Base-by-base conservation (phyloP, 2,888 invertebrate genomes). In the Sesia bembeciformis region DNA sequence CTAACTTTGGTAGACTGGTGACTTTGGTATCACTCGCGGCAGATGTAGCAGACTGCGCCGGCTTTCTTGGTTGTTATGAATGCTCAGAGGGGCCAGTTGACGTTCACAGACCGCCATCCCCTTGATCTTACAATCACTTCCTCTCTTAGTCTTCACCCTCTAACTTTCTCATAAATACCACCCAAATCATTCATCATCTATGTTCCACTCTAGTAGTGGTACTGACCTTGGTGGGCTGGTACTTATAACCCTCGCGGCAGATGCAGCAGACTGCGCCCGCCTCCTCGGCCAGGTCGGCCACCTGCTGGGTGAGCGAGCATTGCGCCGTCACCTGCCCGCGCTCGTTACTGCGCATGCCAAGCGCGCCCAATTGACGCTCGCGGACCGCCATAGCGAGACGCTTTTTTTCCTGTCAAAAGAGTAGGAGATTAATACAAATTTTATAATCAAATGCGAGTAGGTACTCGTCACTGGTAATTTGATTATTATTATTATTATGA, bases 371-470 rank as follows among this genome's bases (percentile, higher is more conserved):
- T 74, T 99, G 98, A 65, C 98, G 97, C 79, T 98, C 97, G 52
- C 99, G 92, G 88, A 98, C 98, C 0, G 98, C 98, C 99, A 99
- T 99, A 0, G 99, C 99, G 54, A 99, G 88, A 0, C 98, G 94
- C 81, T 99, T 98, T 92, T 99, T 99, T 78, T 99, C 98, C 70
- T 97, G 23, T 23, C 23, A 23, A 23, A 23, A 23, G 94, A 42
- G 49, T 40, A 23, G 23, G 23, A 23, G 23, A 23, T 23, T 23
- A 23, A 23, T 23, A 23, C 23, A 23, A 23, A 23, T 23, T 23
- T 2, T 23, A 23, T 23, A 23, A 23, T 23, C 1, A 23, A 23
- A 23, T 23, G 23, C 23, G 23, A 23, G 23, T n/a, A n/a, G n/a
- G n/a, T 23, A 23, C 23, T 23, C 2, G 23, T 23, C 23, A 23